phyloP scores from a whole-genome alignment of 2,797 vertebrate genomes.

The Gila robusta region DNA sequence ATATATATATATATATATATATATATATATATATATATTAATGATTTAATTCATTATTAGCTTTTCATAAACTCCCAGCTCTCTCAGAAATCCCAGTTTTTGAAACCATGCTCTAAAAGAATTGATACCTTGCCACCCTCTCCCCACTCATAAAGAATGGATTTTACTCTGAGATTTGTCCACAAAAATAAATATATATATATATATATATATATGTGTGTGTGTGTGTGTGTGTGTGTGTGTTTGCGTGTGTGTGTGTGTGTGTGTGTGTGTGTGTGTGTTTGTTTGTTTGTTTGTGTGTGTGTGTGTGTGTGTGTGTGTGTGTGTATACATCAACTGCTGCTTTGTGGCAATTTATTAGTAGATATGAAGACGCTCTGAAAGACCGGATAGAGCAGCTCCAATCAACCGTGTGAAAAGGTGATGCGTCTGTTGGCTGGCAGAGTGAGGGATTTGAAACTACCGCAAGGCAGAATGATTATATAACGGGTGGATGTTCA shows the following conservation, averaged over 20 bases:
- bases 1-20: too few relatives aligned
- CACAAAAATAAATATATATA: too few relatives aligned
- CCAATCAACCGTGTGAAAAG: conserved; percentile 32
- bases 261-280: too few relatives aligned
- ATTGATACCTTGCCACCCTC: conserved; percentile 1
- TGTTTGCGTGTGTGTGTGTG: too few relatives aligned
- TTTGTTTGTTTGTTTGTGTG: too few relatives aligned
- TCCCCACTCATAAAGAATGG: background rate
- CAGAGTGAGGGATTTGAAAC: conserved; percentile 25
- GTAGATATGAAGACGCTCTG: conserved; percentile 2
- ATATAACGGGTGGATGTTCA: conserved; percentile 48
- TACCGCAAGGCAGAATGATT: conserved; percentile 41
- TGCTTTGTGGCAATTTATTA: conserved; percentile 30
- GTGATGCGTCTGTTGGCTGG: conserved; percentile 31
- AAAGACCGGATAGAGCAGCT: conserved; percentile 30
- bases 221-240: too few relatives aligned
- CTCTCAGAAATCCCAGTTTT: conserved; percentile 16
- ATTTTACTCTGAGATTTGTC: too few relatives aligned
- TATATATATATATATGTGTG: too few relatives aligned
- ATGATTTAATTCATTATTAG: background rate
- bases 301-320: too few relatives aligned
- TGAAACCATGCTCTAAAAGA: background rate
- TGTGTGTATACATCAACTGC: background rate
- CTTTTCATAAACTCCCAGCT: conserved; percentile 1
- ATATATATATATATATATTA: too few relatives aligned